Evolutionary conservation across 2,797 vertebrate species (phyloP).

Genomic region (Champsocephalus gunnari): DNA sequence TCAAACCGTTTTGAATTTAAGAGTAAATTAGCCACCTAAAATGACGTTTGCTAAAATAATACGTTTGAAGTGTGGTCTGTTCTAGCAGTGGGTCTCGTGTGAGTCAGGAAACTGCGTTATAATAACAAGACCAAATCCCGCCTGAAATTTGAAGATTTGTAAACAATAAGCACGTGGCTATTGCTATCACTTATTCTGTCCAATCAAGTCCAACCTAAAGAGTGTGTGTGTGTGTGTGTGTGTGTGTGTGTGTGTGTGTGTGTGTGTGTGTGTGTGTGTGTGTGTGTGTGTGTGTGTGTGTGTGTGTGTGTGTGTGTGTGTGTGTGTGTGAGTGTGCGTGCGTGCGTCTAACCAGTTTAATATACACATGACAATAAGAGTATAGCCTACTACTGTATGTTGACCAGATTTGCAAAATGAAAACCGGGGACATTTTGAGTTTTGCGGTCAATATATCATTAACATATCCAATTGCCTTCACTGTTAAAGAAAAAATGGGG

Average conservation of each 20-base stretch:
- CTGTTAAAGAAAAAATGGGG: too few relatives aligned
- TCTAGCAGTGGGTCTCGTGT: neutral
- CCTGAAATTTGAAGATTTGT: slow-evolving; percentile 82
- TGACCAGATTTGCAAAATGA: too few relatives aligned
- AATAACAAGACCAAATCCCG: slow-evolving; percentile 68
- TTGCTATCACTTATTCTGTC: slow-evolving; percentile 58
- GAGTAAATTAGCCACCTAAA: fast-evolving
- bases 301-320: too few relatives aligned
- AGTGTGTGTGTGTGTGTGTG: neutral
- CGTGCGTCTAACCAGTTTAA: slow-evolving; percentile 40
- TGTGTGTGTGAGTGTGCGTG: too few relatives aligned
- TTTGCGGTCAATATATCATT: too few relatives aligned
- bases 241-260: too few relatives aligned
- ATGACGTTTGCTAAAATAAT: neutral
- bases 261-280: neutral
- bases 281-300: neutral
- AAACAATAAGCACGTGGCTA: slow-evolving; percentile 76
- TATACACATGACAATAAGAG: slow-evolving; percentile 3
- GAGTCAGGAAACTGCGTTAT: neutral
- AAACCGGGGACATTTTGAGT: too few relatives aligned
- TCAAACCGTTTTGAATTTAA: neutral
- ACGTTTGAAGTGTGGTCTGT: neutral
- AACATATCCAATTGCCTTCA: too few relatives aligned
- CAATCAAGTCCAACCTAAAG: slow-evolving; percentile 69
- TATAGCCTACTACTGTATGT: neutral